Evolutionary conservation across 2,888 invertebrate species (phyloP).

Genomic region (Buathra laborator): DNA sequence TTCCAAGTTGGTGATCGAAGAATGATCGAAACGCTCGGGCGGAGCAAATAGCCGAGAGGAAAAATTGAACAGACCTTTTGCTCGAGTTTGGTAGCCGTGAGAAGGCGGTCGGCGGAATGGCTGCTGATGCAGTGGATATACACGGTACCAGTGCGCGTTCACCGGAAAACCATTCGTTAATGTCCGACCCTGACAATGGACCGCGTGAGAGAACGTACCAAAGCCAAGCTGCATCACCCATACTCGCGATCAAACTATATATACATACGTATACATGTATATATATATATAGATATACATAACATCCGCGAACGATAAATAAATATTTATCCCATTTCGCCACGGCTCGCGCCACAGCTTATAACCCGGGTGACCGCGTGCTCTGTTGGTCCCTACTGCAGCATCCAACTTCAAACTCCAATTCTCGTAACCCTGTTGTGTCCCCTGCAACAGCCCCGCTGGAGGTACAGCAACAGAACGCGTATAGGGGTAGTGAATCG

Average conservation of each 20-base stretch:
- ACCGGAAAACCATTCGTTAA: slow-evolving; percentile 80
- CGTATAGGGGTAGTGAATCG: slow-evolving; percentile 20
- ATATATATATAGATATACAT: background rate
- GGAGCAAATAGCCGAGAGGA: slow-evolving; percentile 33
- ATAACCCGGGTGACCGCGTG: slow-evolving; percentile 47
- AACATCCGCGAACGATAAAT: slow-evolving; percentile 73
- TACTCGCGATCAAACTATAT: background rate
- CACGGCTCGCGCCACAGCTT: slow-evolving; percentile 48
- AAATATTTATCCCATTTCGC: slow-evolving; percentile 78
- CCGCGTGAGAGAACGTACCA: slow-evolving; percentile 59
- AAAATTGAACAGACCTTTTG: slow-evolving; percentile 67
- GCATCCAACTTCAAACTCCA: slow-evolving; percentile 11
- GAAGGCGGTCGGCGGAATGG: slow-evolving; percentile 1
- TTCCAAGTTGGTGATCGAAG: slow-evolving; percentile 32
- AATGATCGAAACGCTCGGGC: slow-evolving; percentile 24
- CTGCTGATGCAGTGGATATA: slow-evolving; percentile 31
- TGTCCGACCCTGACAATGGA: slow-evolving; percentile 78
- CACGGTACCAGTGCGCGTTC: slow-evolving; percentile 45
- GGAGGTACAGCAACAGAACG: slow-evolving; percentile 15
- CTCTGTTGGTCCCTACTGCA: slow-evolving; percentile 28
- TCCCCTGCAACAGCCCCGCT: slow-evolving; percentile 4
- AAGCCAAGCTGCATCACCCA: slow-evolving; percentile 52
- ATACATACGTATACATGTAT: background rate
- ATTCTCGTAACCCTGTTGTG: slow-evolving; percentile 22
- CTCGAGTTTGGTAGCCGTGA: slow-evolving; percentile 2